phyloP scores from a whole-genome alignment of 2,888 invertebrate genomes.

The Rhagophthalmus giganteus region DNA sequence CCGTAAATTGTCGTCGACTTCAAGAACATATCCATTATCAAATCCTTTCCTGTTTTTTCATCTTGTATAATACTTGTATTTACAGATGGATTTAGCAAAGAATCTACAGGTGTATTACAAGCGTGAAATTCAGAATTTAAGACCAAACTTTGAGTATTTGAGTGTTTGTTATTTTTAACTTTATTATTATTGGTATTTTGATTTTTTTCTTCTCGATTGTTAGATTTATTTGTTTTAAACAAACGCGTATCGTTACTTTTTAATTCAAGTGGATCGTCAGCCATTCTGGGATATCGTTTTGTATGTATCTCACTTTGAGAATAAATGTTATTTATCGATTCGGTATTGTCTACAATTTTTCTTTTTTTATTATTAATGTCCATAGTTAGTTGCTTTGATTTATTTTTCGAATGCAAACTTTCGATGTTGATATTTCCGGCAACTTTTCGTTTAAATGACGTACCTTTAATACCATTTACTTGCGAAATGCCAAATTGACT shows the following conservation, averaged over 20 bases:
- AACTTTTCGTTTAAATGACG: conserved; percentile 53
- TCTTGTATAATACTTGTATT: conserved; percentile 27
- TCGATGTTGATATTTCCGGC: too few relatives aligned
- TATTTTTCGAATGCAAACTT: too few relatives aligned
- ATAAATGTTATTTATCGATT: too few relatives aligned
- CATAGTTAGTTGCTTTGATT: conserved; percentile 21
- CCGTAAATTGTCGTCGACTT: conserved; percentile 42
- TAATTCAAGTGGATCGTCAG: too few relatives aligned
- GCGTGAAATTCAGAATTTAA: conserved; percentile 10
- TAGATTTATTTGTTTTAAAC: neutral
- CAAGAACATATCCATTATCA: conserved; percentile 52
- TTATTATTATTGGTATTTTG: neutral
- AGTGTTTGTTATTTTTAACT: conserved; percentile 17
- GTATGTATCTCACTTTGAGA: too few relatives aligned
- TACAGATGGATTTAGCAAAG: conserved; percentile 1
- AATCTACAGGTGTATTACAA: neutral
- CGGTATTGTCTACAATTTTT: neutral
- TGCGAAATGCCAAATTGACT: conserved; percentile 48
- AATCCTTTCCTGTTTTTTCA: conserved; percentile 45
- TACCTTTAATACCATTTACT: conserved; percentile 52
- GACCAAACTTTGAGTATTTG: conserved; percentile 25
- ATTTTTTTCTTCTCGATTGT: neutral
- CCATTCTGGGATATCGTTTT: too few relatives aligned
- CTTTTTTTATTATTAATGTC: neutral
- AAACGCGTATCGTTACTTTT: too few relatives aligned